Base-by-base conservation (phyloP, 2,888 invertebrate genomes). In the Eurytoma adleriae region DNA sequence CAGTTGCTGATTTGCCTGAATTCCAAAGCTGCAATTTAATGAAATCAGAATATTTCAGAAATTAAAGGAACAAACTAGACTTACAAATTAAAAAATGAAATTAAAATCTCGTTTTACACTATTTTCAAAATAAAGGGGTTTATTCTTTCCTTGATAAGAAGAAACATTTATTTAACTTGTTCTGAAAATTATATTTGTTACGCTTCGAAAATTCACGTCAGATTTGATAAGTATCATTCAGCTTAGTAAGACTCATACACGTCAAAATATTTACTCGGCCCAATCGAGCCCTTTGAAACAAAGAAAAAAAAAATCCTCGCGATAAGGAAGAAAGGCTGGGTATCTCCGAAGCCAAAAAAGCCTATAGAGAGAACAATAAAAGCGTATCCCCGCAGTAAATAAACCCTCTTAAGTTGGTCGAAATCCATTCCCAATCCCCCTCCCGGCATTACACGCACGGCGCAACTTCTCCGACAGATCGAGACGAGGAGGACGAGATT, bases 401-500 rank as follows among this genome's bases (percentile, higher is more conserved):
- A 80, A 80, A 77, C 77, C 73, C 59, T 61, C 68, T 48, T 24
- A 61, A 64, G 50, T 13, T 4, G 20, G 62, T 67, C 61, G 14
- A 20, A 59, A 16, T 16, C n/a, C 27, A 3, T 18, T 16, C 30
- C 16, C 3, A 16, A 24, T 62, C 62, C 40, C 64, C 59, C 20
- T 30, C n/a, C 57, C 48, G n/a, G 30, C 18, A 77, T 68, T 54
- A 78, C 54, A 72, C 52, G 27, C 54, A 72, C 52, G 27, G 48
- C 52, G 7, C 14, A 57, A 40, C 54, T 61, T 61, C 18, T 74
- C 77, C 78, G 66, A 81, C 80, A 73, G 85, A 85, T 81, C 84
- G 82, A 27, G 86, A 86, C 82, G 87, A 87, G 72, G 86, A 86
- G 27, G 85, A 86, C 20, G 86, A 88, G 81, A 86, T 86, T 79